A percentile compares a stretch with the other conserved stretches of the same genome.
These are phyloP conservation scores for Caenorhabditis sulstoni DNA, from an alignment of 2,888 invertebrate genomes.

Conservation along the genomic window DNA sequence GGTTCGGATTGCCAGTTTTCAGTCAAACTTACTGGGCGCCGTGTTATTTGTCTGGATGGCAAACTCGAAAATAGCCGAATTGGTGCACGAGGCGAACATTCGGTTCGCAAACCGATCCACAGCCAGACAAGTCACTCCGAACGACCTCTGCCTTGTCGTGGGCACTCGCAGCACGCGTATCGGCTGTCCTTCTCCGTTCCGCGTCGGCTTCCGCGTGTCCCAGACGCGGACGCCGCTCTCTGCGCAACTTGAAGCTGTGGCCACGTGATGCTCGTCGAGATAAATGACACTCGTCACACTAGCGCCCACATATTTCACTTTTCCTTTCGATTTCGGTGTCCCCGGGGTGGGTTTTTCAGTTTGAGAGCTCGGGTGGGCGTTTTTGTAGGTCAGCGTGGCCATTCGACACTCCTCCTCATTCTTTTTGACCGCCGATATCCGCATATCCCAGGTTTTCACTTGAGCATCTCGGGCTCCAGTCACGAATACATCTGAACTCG, in stretches of 20 bases:
- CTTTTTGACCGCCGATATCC: slow-evolving; percentile 32
- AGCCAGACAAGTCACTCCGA: slow-evolving; percentile 54
- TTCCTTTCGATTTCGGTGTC: slow-evolving; percentile 40
- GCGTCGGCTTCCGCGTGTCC: slow-evolving; percentile 49
- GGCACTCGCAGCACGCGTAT: slow-evolving; percentile 28
- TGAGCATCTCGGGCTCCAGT: slow-evolving; percentile 54
- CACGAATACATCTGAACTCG: slow-evolving; percentile 54
- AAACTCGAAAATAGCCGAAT: slow-evolving; percentile 57
- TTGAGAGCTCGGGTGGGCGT: slow-evolving; percentile 40
- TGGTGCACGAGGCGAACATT: slow-evolving; percentile 57
- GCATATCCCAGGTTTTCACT: slow-evolving; percentile 58
- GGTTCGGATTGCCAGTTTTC: not conserved
- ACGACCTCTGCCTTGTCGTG: slow-evolving; percentile 20
- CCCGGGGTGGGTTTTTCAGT: slow-evolving; percentile 14
- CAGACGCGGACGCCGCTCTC: slow-evolving; percentile 55
- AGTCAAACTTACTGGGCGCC: slow-evolving; percentile 15
- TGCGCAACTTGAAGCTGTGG: slow-evolving; percentile 47
- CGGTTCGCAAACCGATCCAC: slow-evolving; percentile 49
- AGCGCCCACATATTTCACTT: slow-evolving; percentile 10
- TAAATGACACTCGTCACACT: slow-evolving; percentile 58
- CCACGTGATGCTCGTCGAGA: slow-evolving; percentile 35
- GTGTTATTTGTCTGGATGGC: not conserved
- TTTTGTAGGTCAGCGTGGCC: slow-evolving; percentile 35
- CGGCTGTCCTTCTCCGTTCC: slow-evolving; percentile 39
- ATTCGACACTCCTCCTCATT: slow-evolving; percentile 27